These are phyloP conservation scores for Drosophila virilis DNA, from an alignment of 1,140 invertebrate species.

Conservation along the genomic window DNA sequence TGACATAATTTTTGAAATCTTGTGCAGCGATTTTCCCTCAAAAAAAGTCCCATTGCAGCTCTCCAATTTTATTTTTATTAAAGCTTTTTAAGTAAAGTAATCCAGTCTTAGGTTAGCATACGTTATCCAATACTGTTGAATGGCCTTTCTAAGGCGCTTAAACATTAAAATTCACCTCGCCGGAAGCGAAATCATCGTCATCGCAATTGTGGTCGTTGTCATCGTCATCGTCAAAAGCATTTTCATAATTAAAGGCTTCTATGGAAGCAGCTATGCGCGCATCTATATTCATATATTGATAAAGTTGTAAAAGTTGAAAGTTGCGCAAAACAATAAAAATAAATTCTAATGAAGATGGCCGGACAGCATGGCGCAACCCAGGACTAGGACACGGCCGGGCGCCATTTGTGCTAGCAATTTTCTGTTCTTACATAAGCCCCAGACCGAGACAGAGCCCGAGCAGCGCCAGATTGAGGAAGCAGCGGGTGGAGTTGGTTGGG, in stretches of 20 bases:
- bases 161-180: not conserved
- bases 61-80: too few species aligned
- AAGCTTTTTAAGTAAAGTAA: too few species aligned
- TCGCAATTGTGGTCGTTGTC: conserved; percentile 18
- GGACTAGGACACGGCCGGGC: conserved; percentile 40
- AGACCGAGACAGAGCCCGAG: not conserved
- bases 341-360: conserved; percentile 81
- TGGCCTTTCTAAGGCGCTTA: not conserved
- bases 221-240: conserved; percentile 29
- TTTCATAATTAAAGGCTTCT: conserved; percentile 71
- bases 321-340: conserved; percentile 82
- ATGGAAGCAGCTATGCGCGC: conserved; percentile 47
- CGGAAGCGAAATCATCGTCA: conserved; percentile 7
- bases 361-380: conserved; percentile 68
- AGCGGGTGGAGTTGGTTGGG: not conserved
- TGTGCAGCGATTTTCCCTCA: too few species aligned
- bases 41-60: too few species aligned
- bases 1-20: too few species aligned
- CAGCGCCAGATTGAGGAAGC: conserved; percentile 43
- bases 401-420: conserved; percentile 78
- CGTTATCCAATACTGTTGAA: too few species aligned
- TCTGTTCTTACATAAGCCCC: conserved; percentile 73
- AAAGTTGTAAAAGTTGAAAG: conserved; percentile 82
- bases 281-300: conserved; percentile 83
- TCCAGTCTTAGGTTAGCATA: too few species aligned